Conservation (phyloP, 2,113 vertebrate genomes). For the Lasiurus cinereus region DNA sequence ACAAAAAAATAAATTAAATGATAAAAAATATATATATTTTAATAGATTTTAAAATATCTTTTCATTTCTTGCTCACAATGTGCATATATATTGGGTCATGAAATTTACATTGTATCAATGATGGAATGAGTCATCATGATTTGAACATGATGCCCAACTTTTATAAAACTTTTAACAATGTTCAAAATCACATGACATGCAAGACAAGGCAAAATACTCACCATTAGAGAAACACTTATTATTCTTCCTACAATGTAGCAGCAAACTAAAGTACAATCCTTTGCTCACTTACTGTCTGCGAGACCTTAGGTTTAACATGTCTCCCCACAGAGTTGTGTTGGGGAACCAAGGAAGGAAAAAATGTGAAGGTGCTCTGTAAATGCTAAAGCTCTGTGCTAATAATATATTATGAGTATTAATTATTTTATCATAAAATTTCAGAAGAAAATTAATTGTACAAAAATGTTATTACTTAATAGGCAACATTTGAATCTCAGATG, state of each 20-base stretch:
- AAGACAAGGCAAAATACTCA: neutral
- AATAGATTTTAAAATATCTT: neutral
- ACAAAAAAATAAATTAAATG: slow-evolving; percentile 2
- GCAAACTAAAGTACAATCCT: neutral
- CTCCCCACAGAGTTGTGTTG: neutral
- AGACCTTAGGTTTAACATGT: neutral
- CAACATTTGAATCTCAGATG: slow-evolving; percentile 37
- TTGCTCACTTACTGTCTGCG: neutral
- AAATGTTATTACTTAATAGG: neutral
- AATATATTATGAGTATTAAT: neutral
- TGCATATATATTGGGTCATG: neutral
- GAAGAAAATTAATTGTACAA: slow-evolving; percentile 5
- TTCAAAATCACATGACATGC: neutral
- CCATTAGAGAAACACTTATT: neutral
- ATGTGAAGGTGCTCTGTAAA: neutral
- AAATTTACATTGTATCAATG: neutral
- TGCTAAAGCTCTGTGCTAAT: neutral
- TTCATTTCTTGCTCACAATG: neutral
- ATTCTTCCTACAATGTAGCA: neutral
- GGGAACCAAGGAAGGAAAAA: neutral
- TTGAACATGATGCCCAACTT: neutral
- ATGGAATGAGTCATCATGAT: neutral
- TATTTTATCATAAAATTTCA: slow-evolving; percentile 14
- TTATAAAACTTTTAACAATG: neutral
- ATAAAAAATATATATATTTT: neutral